Percentiles rank a stretch among this genome's conserved stretches.
Evolutionary conservation across 1,140 invertebrate genomes (phyloP).

Genomic region (Caenorhabditis brenneri): DNA sequence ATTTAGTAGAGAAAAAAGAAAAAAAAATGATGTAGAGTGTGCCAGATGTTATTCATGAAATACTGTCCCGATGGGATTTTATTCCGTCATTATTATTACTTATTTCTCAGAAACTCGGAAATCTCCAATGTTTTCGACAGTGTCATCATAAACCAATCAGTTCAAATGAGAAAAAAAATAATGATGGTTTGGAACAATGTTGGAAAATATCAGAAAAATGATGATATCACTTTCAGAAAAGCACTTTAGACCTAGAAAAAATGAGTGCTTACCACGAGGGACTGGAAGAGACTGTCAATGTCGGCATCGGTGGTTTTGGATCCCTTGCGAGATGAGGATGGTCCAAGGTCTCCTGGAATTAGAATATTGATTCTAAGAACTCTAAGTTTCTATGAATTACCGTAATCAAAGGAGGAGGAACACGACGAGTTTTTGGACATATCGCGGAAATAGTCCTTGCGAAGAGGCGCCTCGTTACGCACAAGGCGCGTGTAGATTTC

Average conservation of each 20-base stretch:
- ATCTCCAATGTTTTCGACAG: neutral
- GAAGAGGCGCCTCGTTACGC: slow-evolving; percentile 30
- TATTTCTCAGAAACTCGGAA: too few relatives aligned
- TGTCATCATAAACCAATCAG: neutral
- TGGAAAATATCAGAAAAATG: too few relatives aligned
- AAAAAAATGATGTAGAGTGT: too few relatives aligned
- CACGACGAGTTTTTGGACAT: slow-evolving; percentile 36
- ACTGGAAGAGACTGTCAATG: neutral
- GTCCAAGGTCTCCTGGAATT: neutral
- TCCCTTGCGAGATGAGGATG: neutral
- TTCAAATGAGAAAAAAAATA: neutral
- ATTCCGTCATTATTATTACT: too few relatives aligned
- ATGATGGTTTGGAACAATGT: neutral
- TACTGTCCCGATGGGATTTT: too few relatives aligned
- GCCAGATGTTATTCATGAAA: too few relatives aligned
- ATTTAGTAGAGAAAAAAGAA: too few relatives aligned
- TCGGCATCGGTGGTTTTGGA: slow-evolving; percentile 14
- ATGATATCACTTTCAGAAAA: neutral
- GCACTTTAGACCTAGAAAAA: neutral
- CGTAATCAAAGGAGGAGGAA: neutral
- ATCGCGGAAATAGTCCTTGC: slow-evolving; percentile 25
- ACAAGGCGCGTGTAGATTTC: slow-evolving; percentile 38
- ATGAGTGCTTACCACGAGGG: neutral
- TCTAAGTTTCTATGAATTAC: neutral
- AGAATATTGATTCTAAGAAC: neutral